Percentiles rank a stretch among this genome's conserved stretches.
phyloP scores from a whole-genome alignment of 2,797 vertebrate genomes.

The Lacerta viridis region DNA sequence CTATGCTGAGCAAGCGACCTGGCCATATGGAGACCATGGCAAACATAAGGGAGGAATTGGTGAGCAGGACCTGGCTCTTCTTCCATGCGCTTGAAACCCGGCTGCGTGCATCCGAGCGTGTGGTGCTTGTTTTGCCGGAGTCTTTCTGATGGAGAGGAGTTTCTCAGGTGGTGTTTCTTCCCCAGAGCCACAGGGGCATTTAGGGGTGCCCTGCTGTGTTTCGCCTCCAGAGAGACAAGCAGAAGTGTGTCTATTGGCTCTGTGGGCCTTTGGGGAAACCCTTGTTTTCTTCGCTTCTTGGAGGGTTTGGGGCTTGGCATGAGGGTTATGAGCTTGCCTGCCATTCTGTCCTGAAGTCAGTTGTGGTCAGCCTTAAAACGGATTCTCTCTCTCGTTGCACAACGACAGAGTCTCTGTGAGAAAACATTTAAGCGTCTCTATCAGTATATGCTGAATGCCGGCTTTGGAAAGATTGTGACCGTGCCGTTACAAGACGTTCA shows the following conservation, averaged over 20 bases:
- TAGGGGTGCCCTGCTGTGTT: too few species aligned
- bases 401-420: conserved; percentile 85
- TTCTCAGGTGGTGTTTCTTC: background rate
- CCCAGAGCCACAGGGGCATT: too few species aligned
- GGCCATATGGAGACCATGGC: conserved; percentile 83
- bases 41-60: conserved; percentile 87
- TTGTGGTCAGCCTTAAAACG: background rate
- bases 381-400: background rate
- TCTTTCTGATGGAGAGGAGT: too few species aligned
- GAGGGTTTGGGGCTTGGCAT: background rate
- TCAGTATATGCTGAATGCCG: conserved; percentile 90
- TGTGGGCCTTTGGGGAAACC: too few species aligned
- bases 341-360: background rate
- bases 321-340: background rate
- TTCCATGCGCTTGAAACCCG: background rate
- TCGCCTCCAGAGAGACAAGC: too few species aligned
- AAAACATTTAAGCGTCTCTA: conserved; percentile 87
- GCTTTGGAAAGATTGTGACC: conserved; percentile 84
- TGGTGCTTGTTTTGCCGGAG: background rate
- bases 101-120: background rate
- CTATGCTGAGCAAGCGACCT: conserved; percentile 82
- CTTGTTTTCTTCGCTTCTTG: too few species aligned
- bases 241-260: too few species aligned
- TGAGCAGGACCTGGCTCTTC: conserved; percentile 73
- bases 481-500: conserved; percentile 88